Base-by-base conservation (phyloP, 1,140 invertebrate species). In the Colletes latitarsis region DNA sequence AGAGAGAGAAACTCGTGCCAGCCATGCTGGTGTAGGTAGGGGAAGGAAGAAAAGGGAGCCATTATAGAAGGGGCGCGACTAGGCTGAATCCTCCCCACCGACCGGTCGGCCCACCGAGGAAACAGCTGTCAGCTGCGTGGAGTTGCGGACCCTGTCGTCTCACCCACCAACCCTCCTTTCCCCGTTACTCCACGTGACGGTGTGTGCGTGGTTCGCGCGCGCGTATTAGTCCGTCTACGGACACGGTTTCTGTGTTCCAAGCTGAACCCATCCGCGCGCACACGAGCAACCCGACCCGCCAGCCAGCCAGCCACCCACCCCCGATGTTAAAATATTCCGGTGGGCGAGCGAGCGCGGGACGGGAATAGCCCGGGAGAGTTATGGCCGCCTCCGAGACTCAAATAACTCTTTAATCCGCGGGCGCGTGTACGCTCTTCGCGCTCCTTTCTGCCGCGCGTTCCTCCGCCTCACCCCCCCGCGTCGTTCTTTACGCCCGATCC, bases 41-140 rank as follows among this genome's bases (percentile, higher is more conserved):
- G 93, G 92, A 93, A 93, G 92, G 92, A 93, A 93, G 92, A 92
- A 93, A 93, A 93, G 92, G 93, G 92, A 93, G 93, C 93, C 93
- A 93, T 93, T 93, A 93, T 93, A 92, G 93, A 93, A 93, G 93
- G 93, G 93, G 93, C 93, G 93, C 93, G 93, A 93, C 93, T 93
- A 93, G 92, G 92, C 89, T 92, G 92, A 93, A 93, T 93, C 93
- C 92, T 93, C 92, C 93, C 92, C 90, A 89, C 92, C 92, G 92
- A 90, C 91, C 92, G 92, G 84, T 87, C 85, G 85, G 92, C 92
- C 92, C 93, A 93, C 92, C 92, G 91, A 92, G 90, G 91, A 92
- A 93, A 93, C 93, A 93, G 92, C 92, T 93, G 92, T 93, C 92
- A 93, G 92, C 91, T 92, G 91, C 90, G 90, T 90, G 85, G 90